These are phyloP conservation scores for Strix occidentalis DNA, from an alignment of 2,797 vertebrate genomes.

Conservation along the genomic window DNA sequence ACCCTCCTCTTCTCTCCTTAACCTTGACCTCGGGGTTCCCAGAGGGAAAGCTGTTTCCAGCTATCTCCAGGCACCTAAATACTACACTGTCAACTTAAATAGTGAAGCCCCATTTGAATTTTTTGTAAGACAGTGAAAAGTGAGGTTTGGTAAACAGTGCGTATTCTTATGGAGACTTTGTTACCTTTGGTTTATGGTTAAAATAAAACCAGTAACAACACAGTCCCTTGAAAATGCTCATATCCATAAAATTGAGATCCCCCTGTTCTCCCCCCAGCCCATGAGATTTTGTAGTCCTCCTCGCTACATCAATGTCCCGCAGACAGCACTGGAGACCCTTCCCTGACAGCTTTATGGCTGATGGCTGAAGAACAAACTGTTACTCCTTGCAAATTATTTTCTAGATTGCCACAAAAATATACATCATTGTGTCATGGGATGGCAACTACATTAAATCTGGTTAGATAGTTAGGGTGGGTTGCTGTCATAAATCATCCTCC, in stretches of 20 bases:
- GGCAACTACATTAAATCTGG: constrained; percentile 41
- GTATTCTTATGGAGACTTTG: not conserved
- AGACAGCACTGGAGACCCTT: not conserved
- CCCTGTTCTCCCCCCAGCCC: not conserved
- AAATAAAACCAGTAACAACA: constrained; percentile 26
- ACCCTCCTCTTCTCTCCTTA: not conserved
- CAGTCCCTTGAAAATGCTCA: not conserved
- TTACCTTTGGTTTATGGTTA: constrained; percentile 19
- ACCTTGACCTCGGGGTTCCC: not conserved
- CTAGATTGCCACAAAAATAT: constrained; percentile 35
- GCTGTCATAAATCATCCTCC: constrained; percentile 26
- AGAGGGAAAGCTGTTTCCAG: not conserved
- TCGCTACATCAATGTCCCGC: constrained; percentile 19
- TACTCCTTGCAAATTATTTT: constrained; percentile 34
- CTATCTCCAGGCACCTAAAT: not conserved
- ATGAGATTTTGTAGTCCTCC: not conserved
- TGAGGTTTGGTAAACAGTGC: not conserved
- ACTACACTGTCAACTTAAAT: not conserved
- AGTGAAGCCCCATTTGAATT: not conserved
- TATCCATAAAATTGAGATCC: constrained; percentile 1
- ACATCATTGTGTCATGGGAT: constrained; percentile 12
- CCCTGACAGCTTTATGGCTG: constrained; percentile 21
- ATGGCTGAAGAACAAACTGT: not conserved
- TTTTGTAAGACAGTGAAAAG: not conserved
- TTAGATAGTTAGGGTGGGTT: constrained; percentile 35